These are phyloP conservation scores for Mycteria americana DNA, from an alignment of 2,797 vertebrate genomes.

Conservation along the genomic window DNA sequence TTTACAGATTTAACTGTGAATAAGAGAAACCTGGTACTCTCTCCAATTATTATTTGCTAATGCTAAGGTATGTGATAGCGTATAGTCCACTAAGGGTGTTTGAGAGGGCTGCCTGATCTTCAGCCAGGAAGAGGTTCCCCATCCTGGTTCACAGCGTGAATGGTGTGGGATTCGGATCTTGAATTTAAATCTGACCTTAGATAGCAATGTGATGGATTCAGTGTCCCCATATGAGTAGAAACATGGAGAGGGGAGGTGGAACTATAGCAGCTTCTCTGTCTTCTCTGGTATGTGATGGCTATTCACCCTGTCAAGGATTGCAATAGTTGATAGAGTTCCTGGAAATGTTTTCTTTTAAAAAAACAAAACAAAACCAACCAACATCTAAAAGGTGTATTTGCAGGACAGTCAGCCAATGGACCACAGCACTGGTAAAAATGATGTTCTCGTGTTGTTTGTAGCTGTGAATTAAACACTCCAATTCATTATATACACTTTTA, in stretches of 20 bases:
- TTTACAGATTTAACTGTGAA: background rate
- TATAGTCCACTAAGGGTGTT: background rate
- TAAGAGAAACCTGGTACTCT: background rate
- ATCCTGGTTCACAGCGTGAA: background rate
- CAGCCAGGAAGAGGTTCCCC: background rate
- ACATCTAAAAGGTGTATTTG: background rate
- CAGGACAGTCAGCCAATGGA: background rate
- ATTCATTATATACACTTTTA: background rate
- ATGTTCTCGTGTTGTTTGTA: fast-evolving
- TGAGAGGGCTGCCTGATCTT: background rate
- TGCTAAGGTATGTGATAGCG: background rate
- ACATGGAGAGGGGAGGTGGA: background rate
- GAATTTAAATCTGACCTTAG: background rate
- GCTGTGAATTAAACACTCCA: background rate
- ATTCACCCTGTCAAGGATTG: background rate
- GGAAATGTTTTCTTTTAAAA: background rate
- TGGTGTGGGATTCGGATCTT: background rate
- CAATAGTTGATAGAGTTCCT: background rate
- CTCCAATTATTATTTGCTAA: background rate
- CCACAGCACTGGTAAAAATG: background rate
- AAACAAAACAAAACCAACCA: no score
- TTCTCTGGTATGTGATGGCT: background rate
- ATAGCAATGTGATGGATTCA: background rate
- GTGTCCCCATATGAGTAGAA: background rate
- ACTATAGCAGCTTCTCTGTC: background rate